These are phyloP conservation scores for Atta texana DNA, from an alignment of 1,140 invertebrate genomes.

Conservation along the genomic window DNA sequence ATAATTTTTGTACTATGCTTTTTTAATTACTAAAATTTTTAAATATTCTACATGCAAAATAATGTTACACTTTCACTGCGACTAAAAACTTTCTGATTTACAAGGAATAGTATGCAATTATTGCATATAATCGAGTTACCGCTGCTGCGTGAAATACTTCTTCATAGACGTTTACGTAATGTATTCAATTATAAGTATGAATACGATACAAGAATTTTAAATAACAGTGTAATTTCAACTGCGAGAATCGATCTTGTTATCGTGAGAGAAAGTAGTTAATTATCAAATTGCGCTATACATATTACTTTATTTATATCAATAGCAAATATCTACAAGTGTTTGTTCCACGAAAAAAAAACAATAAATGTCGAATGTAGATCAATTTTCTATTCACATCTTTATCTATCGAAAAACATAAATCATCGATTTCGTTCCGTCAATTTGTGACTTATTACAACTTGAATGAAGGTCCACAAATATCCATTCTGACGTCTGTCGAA, in stretches of 20 bases:
- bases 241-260: background rate
- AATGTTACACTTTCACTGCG: background rate
- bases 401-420: conserved; percentile 6
- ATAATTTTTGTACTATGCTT: background rate
- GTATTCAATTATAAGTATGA: conserved; percentile 36
- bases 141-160: conserved; percentile 52
- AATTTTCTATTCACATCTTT: background rate
- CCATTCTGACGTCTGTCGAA: conserved; percentile 9
- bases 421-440: conserved; percentile 15
- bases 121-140: conserved; percentile 16
- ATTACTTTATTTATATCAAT: background rate
- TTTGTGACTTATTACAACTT: conserved; percentile 25
- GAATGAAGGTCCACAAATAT: background rate
- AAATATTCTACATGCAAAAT: background rate
- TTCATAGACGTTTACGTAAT: conserved; percentile 50
- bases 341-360: background rate
- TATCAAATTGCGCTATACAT: background rate
- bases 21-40: background rate
- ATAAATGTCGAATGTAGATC: background rate
- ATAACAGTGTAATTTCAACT: conserved; percentile 9
- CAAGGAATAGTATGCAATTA: conserved; percentile 1
- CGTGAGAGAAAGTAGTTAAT: conserved; percentile 19
- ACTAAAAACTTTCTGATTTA: background rate
- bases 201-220: conserved; percentile 25
- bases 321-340: background rate